phyloP scores from a whole-genome alignment of 2,113 vertebrate genomes.

The Stomatorhinus ivindoensis region DNA sequence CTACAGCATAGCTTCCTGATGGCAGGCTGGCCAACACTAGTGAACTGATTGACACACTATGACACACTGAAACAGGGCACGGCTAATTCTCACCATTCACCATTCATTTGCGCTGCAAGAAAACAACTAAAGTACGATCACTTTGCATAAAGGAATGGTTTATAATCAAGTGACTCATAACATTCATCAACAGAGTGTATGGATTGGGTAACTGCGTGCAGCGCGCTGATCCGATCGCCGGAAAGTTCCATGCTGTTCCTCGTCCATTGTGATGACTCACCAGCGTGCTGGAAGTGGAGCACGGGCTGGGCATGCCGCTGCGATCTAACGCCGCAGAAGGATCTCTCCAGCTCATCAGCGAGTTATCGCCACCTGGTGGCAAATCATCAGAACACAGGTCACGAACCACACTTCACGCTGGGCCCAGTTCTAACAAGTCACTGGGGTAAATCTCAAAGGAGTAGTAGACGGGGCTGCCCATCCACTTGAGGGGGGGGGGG shows the following conservation, averaged over 20 bases:
- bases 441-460: neutral
- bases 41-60: neutral
- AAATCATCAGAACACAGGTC: conserved; percentile 12
- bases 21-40: neutral
- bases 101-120: neutral
- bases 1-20: neutral
- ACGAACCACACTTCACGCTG: neutral
- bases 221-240: neutral
- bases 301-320: conserved; percentile 64
- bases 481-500: no score
- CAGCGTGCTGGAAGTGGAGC: conserved; percentile 85
- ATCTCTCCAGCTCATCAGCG: conserved; percentile 68
- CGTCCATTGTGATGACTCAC: conserved; percentile 51
- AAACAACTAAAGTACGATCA: neutral
- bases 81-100: neutral
- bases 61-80: neutral
- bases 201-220: neutral
- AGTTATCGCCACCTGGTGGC: conserved; percentile 69
- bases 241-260: neutral
- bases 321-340: conserved; percentile 44
- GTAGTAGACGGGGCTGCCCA: neutral
- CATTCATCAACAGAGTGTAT: neutral
- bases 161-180: neutral
- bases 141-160: neutral
- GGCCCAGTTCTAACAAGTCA: neutral